Conservation (phyloP, 2,113 vertebrate genomes). For the Hyperoodon ampullatus region DNA sequence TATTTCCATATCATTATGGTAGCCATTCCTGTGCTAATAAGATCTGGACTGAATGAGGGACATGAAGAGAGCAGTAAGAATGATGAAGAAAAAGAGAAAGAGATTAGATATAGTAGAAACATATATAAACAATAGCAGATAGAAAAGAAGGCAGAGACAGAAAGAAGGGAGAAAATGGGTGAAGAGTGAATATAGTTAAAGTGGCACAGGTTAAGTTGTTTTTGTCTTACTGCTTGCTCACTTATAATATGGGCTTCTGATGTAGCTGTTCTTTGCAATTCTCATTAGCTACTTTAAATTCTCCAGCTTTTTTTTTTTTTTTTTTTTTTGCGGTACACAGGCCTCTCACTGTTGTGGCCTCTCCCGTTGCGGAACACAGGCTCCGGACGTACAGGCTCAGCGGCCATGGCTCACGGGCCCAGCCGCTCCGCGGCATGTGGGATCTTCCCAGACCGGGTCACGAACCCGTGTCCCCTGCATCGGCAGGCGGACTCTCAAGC, state of each 20-base stretch:
- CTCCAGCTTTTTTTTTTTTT: neutral
- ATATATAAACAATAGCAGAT: neutral
- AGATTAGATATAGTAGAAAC: conserved; percentile 37
- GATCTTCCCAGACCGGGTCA: no score
- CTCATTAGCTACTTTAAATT: conserved; percentile 46
- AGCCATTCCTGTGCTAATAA: conserved; percentile 62
- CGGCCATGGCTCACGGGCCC: no score
- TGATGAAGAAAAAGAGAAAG: conserved; percentile 14
- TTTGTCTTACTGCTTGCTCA: neutral
- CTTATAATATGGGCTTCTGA: conserved; percentile 18
- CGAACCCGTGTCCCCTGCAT: no score
- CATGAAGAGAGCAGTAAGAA: conserved; percentile 42
- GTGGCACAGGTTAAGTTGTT: neutral
- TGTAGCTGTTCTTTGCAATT: conserved; percentile 33
- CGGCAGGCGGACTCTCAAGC: no score
- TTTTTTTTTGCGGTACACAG: no score
- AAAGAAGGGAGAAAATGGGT: neutral
- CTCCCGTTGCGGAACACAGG: no score
- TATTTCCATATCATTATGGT: conserved; percentile 57
- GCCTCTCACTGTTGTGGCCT: no score
- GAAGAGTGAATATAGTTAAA: conserved; percentile 42
- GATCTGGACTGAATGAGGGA: conserved; percentile 19
- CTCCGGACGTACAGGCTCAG: no score
- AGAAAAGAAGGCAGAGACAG: conserved; percentile 12
- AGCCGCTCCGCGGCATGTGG: no score